Percentiles rank a stretch among this genome's conserved stretches.
These are phyloP conservation scores for Diachasma alloeum DNA, from an alignment of 1,140 invertebrate genomes.

Conservation along the genomic window DNA sequence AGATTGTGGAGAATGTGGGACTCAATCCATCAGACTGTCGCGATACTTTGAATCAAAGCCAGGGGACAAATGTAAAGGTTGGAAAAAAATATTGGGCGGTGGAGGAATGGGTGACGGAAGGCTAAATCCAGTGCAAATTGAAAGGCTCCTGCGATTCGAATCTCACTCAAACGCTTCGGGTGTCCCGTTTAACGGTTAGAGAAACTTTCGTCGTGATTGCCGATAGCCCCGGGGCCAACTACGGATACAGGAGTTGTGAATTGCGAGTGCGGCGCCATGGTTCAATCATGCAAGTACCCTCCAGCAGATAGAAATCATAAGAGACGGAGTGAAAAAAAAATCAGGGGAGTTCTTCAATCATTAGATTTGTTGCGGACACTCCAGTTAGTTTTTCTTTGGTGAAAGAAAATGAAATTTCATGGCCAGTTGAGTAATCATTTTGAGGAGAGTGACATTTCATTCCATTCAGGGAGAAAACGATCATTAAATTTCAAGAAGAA, in stretches of 20 bases:
- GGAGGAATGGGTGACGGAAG: not conserved
- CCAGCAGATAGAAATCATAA: not conserved
- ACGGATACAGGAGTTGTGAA: not conserved
- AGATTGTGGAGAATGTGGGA: not conserved
- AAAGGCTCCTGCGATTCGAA: not conserved
- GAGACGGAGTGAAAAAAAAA: not conserved
- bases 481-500: too few relatives aligned
- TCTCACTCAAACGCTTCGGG: not conserved
- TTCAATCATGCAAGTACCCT: not conserved
- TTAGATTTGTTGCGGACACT: not conserved
- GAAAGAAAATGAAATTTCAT: too few relatives aligned
- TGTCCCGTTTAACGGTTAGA: not conserved
- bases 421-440: too few relatives aligned
- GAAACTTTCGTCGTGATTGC: not conserved
- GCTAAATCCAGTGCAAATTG: not conserved
- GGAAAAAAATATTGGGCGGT: not conserved
- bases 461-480: too few relatives aligned
- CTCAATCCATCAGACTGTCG: not conserved
- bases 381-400: too few relatives aligned
- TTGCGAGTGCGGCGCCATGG: not conserved
- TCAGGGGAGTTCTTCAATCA: not conserved
- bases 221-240: not conserved
- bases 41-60: not conserved
- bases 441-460: too few relatives aligned
- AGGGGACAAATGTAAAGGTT: not conserved